These are phyloP conservation scores for Lepidurus apus DNA, from an alignment of 1,140 invertebrate genomes.

Conservation along the genomic window DNA sequence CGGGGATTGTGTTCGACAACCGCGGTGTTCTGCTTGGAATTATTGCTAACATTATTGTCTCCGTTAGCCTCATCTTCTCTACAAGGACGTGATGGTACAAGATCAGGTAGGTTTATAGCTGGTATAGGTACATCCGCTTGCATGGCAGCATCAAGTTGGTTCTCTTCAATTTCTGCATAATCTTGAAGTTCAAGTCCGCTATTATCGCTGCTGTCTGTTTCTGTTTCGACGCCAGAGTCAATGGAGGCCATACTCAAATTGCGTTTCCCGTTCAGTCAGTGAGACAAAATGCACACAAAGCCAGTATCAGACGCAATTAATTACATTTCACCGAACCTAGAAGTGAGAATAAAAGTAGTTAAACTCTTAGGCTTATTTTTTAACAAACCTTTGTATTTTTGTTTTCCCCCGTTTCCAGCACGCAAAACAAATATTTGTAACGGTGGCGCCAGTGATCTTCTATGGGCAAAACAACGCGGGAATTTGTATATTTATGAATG, in stretches of 20 bases:
- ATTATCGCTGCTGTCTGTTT: conserved; percentile 60
- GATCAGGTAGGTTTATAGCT: background rate
- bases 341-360: background rate
- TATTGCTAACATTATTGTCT: conserved; percentile 31
- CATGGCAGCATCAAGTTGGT: background rate
- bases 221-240: conserved; percentile 60
- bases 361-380: too few species aligned
- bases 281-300: background rate
- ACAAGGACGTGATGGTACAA: background rate
- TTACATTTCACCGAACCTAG: background rate
- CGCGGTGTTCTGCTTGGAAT: background rate
- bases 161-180: background rate
- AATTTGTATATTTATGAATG: too few species aligned
- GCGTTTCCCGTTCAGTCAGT: background rate
- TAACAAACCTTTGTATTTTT: background rate
- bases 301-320: background rate
- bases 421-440: background rate
- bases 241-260: conserved; percentile 43
- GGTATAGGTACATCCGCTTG: background rate
- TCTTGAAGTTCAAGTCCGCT: conserved; percentile 37
- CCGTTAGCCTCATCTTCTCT: conserved; percentile 18
- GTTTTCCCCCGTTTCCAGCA: background rate
- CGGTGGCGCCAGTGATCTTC: background rate
- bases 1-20: conserved; percentile 6
- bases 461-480: too few species aligned